Conservation (phyloP, 2,113 vertebrate species). For the Triplophysa tibetana region DNA sequence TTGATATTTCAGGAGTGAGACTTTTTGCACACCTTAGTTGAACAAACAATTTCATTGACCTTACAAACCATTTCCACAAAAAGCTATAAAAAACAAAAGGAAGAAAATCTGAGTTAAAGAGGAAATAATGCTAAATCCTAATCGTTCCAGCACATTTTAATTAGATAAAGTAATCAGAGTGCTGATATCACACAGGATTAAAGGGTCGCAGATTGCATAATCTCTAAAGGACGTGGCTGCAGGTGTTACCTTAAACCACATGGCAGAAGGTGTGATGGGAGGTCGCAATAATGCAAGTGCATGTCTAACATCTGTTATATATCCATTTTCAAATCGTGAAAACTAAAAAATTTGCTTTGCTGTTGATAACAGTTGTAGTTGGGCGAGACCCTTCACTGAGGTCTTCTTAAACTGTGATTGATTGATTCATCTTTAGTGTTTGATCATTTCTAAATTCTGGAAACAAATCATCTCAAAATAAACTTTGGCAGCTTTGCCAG, state of each 20-base stretch:
- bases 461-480: too few species aligned
- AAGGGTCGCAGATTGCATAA: constrained; percentile 50
- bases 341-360: background rate
- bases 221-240: constrained; percentile 32
- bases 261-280: background rate
- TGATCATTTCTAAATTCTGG: too few species aligned
- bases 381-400: too few species aligned
- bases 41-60: constrained; percentile 12
- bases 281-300: background rate
- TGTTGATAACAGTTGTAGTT: too few species aligned
- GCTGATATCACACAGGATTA: constrained; percentile 60
- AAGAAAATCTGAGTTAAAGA: background rate
- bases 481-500: too few species aligned
- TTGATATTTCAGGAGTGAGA: constrained; percentile 5
- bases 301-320: background rate
- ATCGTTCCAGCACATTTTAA: constrained; percentile 56
- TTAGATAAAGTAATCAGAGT: constrained; percentile 59
- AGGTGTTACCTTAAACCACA: background rate
- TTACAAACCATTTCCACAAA: background rate
- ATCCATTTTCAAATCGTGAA: background rate
- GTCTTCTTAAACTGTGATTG: too few species aligned
- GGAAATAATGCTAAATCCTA: background rate
- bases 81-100: background rate
- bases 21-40: constrained; percentile 8
- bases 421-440: too few species aligned